Base-by-base conservation (phyloP, 35 echinoderm and acorn worm species). In the Anneissia japonica region DNA sequence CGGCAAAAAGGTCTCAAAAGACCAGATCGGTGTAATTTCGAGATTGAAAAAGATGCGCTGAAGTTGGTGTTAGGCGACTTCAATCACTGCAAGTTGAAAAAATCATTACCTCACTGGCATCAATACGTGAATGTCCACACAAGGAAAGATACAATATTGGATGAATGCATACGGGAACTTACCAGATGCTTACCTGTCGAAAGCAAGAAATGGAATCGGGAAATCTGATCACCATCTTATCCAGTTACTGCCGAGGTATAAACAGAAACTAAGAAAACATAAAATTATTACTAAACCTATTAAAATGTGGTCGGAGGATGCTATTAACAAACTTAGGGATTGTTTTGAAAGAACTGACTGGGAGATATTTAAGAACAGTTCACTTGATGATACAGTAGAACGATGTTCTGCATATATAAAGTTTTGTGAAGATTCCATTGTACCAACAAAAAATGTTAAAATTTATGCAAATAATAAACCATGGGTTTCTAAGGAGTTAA, bases 131-230 rank as follows among this genome's bases (percentile, higher is more conserved):
- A 74, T 30, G 32, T 31, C 76, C 74, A 64, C 13, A 86, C 84
- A 9, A 64, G 84, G 5, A 74, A 75, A 2, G 73, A 86, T 4
- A 37, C 56, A 26, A 38, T 32, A 37, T 14, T 86, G 0, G 56
- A 86, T 38, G 72, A 76, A 11, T 86, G 84, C 38, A n/a, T 86
- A 86, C 37, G 35, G 31, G 7, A 86, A 86, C 38, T 76, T 86
- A 23, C 32, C 29, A 0, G 37, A 37, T 32, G 84, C 84, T 9
- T 86, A 86, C 31, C 0, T 1, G 39, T 31, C 72, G 6, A 86
- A 26, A 76, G 4, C 31, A 17, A n/a, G 36, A 46, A 28, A 32
- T 21, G 34, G 32, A 26, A 7, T 39, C 12, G 30, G 39, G 28
- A 75, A 40, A 39, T 38, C 84, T 40, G 75, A 75, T 31, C 64